A percentile compares a stretch with the other conserved stretches of the same genome.
Conservation (phyloP, 2,113 vertebrate species). For the Microcebus ravelobensis region DNA sequence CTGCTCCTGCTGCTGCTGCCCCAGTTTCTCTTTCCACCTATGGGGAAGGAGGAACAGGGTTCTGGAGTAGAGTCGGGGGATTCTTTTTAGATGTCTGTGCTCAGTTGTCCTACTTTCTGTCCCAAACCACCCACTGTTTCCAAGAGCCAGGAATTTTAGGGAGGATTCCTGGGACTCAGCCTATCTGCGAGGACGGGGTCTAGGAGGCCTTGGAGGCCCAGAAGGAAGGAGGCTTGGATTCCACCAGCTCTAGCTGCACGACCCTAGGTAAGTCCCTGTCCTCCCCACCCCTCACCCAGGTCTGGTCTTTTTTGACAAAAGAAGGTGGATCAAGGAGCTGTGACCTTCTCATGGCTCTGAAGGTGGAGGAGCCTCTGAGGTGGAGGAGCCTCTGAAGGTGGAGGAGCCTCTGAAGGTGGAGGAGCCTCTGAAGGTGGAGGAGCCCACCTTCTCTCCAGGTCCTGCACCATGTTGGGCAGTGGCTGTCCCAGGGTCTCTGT, state of each 20-base stretch:
- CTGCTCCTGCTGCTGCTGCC: not conserved
- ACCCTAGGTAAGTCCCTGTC: not conserved
- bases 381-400: too few species aligned
- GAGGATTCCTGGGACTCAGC: not conserved
- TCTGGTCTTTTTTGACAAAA: not conserved
- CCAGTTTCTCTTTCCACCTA: not conserved
- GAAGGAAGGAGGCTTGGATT: not conserved
- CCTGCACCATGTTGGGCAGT: slow-evolving; percentile 89
- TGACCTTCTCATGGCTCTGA: not conserved
- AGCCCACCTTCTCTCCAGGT: slow-evolving; percentile 87
- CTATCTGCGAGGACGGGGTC: not conserved
- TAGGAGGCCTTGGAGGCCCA: not conserved
- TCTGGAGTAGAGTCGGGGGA: not conserved
- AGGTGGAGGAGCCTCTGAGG: not conserved
- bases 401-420: too few species aligned
- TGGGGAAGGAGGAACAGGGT: not conserved
- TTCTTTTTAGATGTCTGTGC: not conserved
- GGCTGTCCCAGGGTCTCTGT: slow-evolving; percentile 87
- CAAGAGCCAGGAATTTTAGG: not conserved
- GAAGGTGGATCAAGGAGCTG: not conserved
- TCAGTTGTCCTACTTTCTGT: not conserved
- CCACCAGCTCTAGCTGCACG: not conserved
- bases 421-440: too few species aligned
- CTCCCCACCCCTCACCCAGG: not conserved
- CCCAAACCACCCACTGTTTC: not conserved